These are phyloP conservation scores for Ceuthmochares aereus DNA, from an alignment of 2,113 vertebrate species.

Conservation along the genomic window DNA sequence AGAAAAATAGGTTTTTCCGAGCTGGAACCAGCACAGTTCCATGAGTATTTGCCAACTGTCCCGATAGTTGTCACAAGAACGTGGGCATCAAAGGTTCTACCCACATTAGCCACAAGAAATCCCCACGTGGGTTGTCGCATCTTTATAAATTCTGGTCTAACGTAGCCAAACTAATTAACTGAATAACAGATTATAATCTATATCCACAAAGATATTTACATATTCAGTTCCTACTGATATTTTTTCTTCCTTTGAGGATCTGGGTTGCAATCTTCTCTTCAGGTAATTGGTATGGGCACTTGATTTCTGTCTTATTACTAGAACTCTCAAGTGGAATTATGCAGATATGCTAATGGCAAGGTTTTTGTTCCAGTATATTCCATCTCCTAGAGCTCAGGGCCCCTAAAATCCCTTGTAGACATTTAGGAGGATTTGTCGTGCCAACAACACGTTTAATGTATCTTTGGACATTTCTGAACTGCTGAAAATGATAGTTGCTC, in stretches of 20 bases:
- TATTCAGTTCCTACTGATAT: background rate
- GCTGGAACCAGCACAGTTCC: too few relatives aligned
- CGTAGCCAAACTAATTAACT: background rate
- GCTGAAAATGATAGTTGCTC: too few relatives aligned
- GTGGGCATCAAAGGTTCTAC: rapidly evolving
- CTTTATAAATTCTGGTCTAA: background rate
- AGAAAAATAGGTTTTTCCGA: too few relatives aligned
- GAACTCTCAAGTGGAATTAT: background rate
- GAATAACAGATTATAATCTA: background rate
- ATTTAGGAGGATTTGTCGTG: background rate
- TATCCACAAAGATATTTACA: background rate
- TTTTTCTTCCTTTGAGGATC: background rate
- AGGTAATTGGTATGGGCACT: background rate
- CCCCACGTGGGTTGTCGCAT: background rate
- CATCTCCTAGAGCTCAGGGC: background rate
- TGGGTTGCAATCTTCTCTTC: background rate
- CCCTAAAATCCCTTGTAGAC: background rate
- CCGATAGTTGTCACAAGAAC: rapidly evolving
- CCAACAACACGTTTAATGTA: rapidly evolving
- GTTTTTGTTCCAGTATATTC: background rate
- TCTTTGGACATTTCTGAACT: background rate
- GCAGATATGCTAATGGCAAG: background rate
- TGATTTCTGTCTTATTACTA: background rate
- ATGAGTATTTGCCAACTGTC: background rate
- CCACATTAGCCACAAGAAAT: background rate